Conservation (phyloP, 92 coral and sea anemone genomes). For the Micromussa lordhowensis region DNA sequence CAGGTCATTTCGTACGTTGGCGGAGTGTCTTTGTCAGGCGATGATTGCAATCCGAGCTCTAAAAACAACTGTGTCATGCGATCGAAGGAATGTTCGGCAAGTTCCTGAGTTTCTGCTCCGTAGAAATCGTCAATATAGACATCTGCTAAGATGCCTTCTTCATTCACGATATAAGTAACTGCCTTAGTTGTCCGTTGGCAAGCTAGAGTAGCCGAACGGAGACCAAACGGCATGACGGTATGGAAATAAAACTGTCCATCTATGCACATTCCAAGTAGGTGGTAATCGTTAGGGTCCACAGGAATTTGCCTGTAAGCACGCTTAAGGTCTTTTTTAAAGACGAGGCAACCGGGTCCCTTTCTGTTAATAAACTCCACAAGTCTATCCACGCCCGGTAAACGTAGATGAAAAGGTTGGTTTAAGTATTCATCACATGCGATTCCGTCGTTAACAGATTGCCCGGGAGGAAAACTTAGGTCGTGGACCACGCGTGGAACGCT, state of each 20-base stretch:
- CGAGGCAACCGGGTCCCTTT: conserved; percentile 1
- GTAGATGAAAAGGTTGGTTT: neutral
- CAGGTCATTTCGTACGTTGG: conserved; percentile 62
- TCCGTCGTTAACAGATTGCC: neutral
- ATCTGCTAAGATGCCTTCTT: conserved; percentile 26
- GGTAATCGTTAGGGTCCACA: conserved; percentile 16
- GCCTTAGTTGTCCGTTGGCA: conserved; percentile 54
- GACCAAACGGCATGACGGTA: conserved; percentile 51
- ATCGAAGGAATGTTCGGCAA: conserved; percentile 40
- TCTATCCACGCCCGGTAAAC: neutral
- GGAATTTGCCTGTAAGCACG: conserved; percentile 15
- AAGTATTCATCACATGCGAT: neutral
- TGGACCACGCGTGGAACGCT: conserved; percentile 1
- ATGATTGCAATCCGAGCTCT: conserved; percentile 66
- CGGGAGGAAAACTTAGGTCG: neutral
- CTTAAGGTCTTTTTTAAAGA: conserved; percentile 11
- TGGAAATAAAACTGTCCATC: conserved; percentile 48
- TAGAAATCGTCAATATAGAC: conserved; percentile 58
- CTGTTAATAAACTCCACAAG: neutral
- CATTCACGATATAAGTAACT: conserved; percentile 21
- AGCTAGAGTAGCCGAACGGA: conserved; percentile 52
- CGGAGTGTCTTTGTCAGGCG: conserved; percentile 57
- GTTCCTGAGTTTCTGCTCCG: conserved; percentile 59
- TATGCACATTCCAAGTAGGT: conserved; percentile 26
- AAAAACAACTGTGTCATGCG: conserved; percentile 45